These are phyloP conservation scores for Athrips mouffetella DNA, from an alignment of 2,888 invertebrate species.

Conservation along the genomic window DNA sequence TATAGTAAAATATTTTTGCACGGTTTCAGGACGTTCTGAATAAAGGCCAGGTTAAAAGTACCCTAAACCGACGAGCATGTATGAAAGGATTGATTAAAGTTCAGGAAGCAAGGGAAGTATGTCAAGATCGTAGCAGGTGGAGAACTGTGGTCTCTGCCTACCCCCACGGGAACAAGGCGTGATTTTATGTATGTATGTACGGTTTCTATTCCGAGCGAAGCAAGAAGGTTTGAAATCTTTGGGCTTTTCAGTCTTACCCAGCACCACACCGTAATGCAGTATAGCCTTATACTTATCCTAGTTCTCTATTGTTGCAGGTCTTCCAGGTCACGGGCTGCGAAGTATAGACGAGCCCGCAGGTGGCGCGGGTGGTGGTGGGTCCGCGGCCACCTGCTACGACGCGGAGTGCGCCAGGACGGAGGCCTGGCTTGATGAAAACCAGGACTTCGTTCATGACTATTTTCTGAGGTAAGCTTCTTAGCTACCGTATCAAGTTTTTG, in stretches of 20 bases:
- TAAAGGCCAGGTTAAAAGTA: no score
- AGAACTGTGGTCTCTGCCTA: no score
- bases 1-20: no score
- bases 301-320: slow-evolving; percentile 66
- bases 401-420: slow-evolving; percentile 94
- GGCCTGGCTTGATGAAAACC: slow-evolving; percentile 97
- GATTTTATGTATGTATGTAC: no score
- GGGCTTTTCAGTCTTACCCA: not conserved
- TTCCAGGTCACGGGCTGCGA: slow-evolving; percentile 88
- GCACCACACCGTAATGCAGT: not conserved
- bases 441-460: slow-evolving; percentile 96
- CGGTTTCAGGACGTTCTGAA: no score
- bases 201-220: no score
- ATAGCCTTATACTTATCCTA: not conserved
- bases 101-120: no score
- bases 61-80: no score
- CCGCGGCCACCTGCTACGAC: slow-evolving; percentile 84
- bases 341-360: slow-evolving; percentile 88
- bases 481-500: no score
- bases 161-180: no score
- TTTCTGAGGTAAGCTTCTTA: slow-evolving; percentile 89
- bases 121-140: no score
- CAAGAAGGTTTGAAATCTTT: not conserved
- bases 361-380: slow-evolving; percentile 81
- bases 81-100: no score